Percentiles rank a stretch among this genome's conserved stretches.
phyloP scores from a whole-genome alignment of 2,888 invertebrate species.

The Apodemia zela region DNA sequence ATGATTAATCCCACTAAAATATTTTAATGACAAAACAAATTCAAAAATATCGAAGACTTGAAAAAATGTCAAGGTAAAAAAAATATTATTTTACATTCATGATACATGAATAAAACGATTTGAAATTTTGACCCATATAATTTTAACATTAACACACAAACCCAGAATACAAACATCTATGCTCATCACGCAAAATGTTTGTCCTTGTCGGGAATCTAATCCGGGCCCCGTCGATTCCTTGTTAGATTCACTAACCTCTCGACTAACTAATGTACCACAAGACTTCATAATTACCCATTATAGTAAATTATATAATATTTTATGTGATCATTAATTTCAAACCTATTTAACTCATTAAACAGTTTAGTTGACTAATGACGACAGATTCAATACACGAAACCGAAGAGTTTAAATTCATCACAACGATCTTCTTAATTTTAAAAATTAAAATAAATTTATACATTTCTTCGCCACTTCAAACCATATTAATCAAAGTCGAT shows the following conservation, averaged over 20 bases:
- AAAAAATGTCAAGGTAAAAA: no score
- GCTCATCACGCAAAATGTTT: no score
- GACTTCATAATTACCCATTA: background rate
- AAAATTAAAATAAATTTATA: conserved; percentile 29
- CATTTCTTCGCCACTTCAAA: conserved; percentile 42
- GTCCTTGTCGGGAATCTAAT: no score
- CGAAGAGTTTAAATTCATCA: background rate
- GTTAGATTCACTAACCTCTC: no score
- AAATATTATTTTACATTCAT: no score
- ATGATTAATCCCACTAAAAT: conserved; percentile 6
- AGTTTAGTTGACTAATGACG: conserved; percentile 2
- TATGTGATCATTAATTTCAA: background rate
- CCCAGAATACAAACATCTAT: no score
- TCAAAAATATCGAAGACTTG: background rate
- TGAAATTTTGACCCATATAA: no score
- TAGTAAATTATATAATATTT: background rate
- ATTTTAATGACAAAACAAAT: background rate
- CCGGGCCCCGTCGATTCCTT: no score
- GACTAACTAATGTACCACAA: no score
- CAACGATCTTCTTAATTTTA: conserved; percentile 6
- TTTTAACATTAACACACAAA: no score
- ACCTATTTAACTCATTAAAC: background rate
- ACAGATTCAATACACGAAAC: conserved; percentile 2
- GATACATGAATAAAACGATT: no score
- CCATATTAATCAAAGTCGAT: conserved; percentile 63